These are phyloP conservation scores for Rhizomys pruinosus DNA, from an alignment of 2,113 vertebrate genomes.

Conservation along the genomic window DNA sequence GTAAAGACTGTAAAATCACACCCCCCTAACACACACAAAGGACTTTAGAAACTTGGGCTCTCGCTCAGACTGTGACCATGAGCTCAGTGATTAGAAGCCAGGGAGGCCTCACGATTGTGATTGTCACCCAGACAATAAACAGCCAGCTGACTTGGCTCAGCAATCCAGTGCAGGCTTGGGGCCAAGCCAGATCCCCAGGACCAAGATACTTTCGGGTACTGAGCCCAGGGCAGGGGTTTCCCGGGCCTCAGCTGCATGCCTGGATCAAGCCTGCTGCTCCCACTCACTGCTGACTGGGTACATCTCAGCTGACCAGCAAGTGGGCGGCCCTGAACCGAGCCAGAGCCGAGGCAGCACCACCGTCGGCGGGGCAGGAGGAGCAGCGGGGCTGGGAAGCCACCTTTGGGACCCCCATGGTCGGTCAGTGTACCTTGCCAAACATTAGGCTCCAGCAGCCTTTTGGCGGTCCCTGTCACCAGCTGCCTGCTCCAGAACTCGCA, in stretches of 20 bases:
- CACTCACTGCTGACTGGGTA: constrained; percentile 16
- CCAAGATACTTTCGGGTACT: constrained; percentile 1
- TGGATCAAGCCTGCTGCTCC: neutral
- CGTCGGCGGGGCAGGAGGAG: neutral
- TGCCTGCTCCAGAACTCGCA: constrained; percentile 53
- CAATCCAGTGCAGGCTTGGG: constrained; percentile 34
- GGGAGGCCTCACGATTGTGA: constrained; percentile 50
- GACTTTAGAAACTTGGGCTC: constrained; percentile 70
- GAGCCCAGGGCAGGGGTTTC: neutral
- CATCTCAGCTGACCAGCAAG: constrained; percentile 49
- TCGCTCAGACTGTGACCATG: constrained; percentile 37
- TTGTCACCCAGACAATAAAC: constrained; percentile 75
- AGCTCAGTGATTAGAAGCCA: constrained; percentile 52
- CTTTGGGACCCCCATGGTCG: neutral
- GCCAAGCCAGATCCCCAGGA: constrained; percentile 50
- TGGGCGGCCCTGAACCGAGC: neutral
- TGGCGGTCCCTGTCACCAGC: neutral
- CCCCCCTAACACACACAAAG: neutral
- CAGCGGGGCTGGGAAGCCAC: neutral
- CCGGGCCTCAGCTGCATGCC: too few species aligned
- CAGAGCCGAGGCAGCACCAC: neutral
- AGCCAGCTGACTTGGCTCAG: constrained; percentile 69
- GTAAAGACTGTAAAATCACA: neutral
- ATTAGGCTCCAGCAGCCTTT: neutral
- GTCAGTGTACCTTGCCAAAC: neutral